Base-by-base conservation (phyloP, 2,888 invertebrate species). In the Drosophila rubida region DNA sequence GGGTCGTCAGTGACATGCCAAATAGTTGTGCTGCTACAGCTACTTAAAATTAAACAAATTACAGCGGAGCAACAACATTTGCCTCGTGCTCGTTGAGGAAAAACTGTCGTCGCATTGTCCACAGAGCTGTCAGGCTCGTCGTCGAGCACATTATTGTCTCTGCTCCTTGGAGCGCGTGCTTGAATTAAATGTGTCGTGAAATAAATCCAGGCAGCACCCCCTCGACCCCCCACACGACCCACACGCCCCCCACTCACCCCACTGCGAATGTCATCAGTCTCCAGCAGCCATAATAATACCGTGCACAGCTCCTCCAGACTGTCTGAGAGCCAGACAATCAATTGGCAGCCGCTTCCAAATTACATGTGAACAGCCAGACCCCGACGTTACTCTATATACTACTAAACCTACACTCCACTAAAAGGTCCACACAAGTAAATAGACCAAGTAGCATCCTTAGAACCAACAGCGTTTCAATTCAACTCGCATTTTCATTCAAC, bases 11-110 rank as follows among this genome's bases (percentile, higher is more conserved):
- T 60, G 58, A 61, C 76, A 72, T 61, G 58, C 49, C 75, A 65
- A 75, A 71, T 75, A 75, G 74, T 75, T 71, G 74, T 75, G 57
- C 51, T 75, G 61, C 68, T 70, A 64, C 71, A 87, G 78, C 80
- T 87, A 87, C 81, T 84, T 84, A 87, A 84, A 84, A 84, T 84
- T 84, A 84, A 84, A 87, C 87, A 87, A 87, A 84, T 84, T 80
- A 81, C 83, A 65, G 59, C 51, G 65, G 42, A 22, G 23, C 45
- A 53, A 51, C 45, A 54, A 62, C 45, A 35, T 49, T 45, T 39
- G 3, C 19, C 1, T 19, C 19, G 19, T 19, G 2, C 3, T 37
- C 37, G 44, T 49, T 53, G 51, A 53, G 46, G 22, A 48, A 37
- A 39, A 59, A 57, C 75, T 80, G 68, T 83, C 78, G 75, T 83